These are phyloP conservation scores for Macrobrachium rosenbergii DNA, from an alignment of 1,140 invertebrate genomes.

Conservation along the genomic window DNA sequence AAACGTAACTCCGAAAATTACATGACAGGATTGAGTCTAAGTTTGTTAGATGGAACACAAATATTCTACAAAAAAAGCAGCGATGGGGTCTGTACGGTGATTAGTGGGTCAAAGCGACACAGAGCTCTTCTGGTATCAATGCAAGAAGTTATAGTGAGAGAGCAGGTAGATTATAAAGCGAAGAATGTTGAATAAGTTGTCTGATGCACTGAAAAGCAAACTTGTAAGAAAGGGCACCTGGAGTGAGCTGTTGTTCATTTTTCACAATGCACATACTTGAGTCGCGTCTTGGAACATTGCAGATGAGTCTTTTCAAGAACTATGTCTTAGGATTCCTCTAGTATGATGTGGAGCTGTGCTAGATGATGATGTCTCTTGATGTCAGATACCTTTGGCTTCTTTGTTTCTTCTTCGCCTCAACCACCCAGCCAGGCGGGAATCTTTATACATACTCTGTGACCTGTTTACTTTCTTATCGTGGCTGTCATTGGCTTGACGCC, in stretches of 20 bases:
- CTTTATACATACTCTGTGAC: constrained; percentile 69
- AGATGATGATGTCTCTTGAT: not conserved
- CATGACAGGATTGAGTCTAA: constrained; percentile 18
- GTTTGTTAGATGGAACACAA: not conserved
- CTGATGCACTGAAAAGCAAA: too few species aligned
- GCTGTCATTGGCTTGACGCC: constrained; percentile 22
- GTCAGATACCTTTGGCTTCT: constrained; percentile 64
- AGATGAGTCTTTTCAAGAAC: not conserved
- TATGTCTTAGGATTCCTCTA: not conserved
- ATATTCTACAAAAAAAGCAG: not conserved
- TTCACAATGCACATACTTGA: too few species aligned
- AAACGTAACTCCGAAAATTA: constrained; percentile 23
- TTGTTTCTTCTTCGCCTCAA: constrained; percentile 67
- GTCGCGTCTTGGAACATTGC: too few species aligned
- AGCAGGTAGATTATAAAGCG: too few species aligned
- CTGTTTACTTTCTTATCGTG: constrained; percentile 64
- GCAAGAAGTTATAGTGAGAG: too few species aligned
- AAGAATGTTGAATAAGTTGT: too few species aligned
- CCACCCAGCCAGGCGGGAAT: constrained; percentile 68
- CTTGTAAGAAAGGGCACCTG: too few species aligned
- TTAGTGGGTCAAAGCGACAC: too few species aligned
- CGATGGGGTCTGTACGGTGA: not conserved
- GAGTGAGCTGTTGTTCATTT: too few species aligned
- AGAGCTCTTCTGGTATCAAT: too few species aligned
- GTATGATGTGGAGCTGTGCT: not conserved